These are phyloP conservation scores for Ornithoptera alexandrae DNA, from an alignment of 2,888 invertebrate species.

Conservation along the genomic window DNA sequence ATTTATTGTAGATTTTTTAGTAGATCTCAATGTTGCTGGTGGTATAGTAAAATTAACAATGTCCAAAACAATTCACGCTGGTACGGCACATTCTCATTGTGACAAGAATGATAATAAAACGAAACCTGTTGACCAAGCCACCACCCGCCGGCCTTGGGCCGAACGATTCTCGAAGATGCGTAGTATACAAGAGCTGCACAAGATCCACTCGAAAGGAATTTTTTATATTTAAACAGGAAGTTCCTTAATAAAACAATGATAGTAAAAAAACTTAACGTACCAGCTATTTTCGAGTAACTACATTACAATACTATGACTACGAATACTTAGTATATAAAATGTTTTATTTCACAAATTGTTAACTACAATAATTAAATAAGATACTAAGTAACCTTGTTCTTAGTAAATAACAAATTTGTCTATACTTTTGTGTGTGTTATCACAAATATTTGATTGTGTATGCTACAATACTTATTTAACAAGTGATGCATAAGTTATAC, in stretches of 20 bases:
- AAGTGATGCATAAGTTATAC: no score
- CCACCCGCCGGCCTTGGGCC: constrained; percentile 33
- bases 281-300: neutral
- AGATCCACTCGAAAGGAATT: neutral
- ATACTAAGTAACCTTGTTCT: no score
- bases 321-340: no score
- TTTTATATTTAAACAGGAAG: neutral
- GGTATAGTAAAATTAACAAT: neutral
- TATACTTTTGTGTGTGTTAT: no score
- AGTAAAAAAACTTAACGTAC: neutral
- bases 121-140: constrained; percentile 22
- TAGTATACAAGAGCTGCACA: neutral
- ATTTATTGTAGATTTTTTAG: no score
- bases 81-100: constrained; percentile 14
- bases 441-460: no score
- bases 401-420: no score
- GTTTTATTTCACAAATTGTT: no score
- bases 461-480: no score
- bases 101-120: constrained; percentile 21
- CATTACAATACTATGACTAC: no score
- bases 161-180: constrained; percentile 30
- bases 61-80: constrained; percentile 14
- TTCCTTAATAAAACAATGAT: neutral
- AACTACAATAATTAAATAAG: no score
- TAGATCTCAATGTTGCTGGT: neutral